These are phyloP conservation scores for Plestiodon gilberti DNA, from an alignment of 2,113 vertebrate genomes.

Conservation along the genomic window DNA sequence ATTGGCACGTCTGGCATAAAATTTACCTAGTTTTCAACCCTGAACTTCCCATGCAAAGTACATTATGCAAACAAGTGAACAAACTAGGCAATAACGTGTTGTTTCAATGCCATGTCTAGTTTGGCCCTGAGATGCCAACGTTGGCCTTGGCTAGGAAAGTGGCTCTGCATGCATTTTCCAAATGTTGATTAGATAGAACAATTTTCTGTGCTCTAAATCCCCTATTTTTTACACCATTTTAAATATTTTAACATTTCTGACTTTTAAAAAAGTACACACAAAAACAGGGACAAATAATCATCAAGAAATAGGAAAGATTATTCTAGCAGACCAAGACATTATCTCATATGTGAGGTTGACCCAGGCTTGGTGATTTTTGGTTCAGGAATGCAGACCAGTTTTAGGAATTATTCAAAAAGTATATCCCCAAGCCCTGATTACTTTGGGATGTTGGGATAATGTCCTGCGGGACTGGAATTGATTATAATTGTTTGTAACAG, in stretches of 20 bases:
- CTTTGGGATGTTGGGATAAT: conserved; percentile 64
- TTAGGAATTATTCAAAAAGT: conserved; percentile 61
- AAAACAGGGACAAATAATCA: conserved; percentile 49
- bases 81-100: too few relatives aligned
- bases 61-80: background rate
- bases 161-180: background rate
- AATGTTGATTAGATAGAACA: background rate
- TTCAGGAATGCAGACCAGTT: conserved; percentile 57
- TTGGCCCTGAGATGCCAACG: background rate
- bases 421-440: conserved; percentile 69
- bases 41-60: background rate
- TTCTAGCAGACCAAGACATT: conserved; percentile 33
- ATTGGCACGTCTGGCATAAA: background rate
- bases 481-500: conserved; percentile 69
- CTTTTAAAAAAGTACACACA: conserved; percentile 37
- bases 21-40: background rate
- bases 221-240: conserved; percentile 37
- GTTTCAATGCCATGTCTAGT: too few relatives aligned
- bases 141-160: background rate
- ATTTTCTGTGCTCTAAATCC: conserved; percentile 8
- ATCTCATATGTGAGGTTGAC: conserved; percentile 25
- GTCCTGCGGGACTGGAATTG: conserved; percentile 60
- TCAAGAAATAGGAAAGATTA: conserved; percentile 35
- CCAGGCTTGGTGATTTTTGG: conserved; percentile 37
- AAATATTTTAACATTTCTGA: conserved; percentile 34